phyloP scores from a whole-genome alignment of 92 coral and sea anemone genomes.

The Epizoanthus stellaris region DNA sequence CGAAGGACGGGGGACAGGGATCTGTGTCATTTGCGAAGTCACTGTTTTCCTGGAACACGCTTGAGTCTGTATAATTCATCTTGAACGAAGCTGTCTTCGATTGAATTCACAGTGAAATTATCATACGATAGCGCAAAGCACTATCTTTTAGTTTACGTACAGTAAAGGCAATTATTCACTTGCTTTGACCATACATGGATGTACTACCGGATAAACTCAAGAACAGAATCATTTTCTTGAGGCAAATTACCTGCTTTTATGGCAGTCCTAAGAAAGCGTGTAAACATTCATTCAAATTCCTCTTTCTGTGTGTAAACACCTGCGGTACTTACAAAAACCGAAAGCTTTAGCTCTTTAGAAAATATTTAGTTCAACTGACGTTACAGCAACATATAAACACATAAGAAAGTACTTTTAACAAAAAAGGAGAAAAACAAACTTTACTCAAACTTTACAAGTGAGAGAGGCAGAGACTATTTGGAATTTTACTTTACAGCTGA shows the following conservation, averaged over 20 bases:
- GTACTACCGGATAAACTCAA: not conserved
- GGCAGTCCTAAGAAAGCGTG: not conserved
- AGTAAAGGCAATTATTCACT: not conserved
- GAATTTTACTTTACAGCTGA: too few species aligned
- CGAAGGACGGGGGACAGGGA: conserved; percentile 4
- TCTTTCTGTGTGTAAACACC: conserved; percentile 2
- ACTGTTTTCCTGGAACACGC: not conserved
- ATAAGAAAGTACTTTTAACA: too few species aligned
- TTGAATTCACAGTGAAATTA: not conserved
- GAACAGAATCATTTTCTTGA: not conserved
- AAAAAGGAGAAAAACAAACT: too few species aligned
- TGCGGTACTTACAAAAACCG: conserved; percentile 10
- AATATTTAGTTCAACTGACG: not conserved
- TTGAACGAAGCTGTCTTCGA: conserved; percentile 5
- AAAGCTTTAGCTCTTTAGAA: not conserved
- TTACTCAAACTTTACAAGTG: too few species aligned
- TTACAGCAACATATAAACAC: too few species aligned
- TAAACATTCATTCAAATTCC: conserved; percentile 6
- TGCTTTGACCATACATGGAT: conserved; percentile 17
- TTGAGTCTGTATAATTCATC: conserved; percentile 19
- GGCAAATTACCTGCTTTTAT: conserved; percentile 12
- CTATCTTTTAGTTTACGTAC: not conserved
- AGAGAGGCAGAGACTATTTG: too few species aligned
- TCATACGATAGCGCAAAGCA: too few species aligned
- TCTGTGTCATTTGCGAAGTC: not conserved